These are phyloP conservation scores for Empidonax traillii DNA, from an alignment of 2,113 vertebrate genomes.

Conservation along the genomic window DNA sequence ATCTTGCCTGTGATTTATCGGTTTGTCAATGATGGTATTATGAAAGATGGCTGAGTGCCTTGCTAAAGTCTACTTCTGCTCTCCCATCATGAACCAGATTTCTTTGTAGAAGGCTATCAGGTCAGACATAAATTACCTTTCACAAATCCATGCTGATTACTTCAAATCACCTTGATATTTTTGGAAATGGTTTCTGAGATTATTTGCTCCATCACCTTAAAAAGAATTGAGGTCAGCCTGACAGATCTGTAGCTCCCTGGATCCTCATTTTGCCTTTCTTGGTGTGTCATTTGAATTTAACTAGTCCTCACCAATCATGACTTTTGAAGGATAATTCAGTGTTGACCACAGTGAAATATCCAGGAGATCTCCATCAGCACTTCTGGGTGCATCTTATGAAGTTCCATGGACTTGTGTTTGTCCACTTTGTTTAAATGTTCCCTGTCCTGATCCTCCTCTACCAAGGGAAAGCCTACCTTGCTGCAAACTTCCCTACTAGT, in stretches of 20 bases:
- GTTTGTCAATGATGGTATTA: background rate
- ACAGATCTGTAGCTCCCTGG: background rate
- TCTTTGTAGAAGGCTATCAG: background rate
- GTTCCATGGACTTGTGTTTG: background rate
- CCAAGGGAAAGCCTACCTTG: background rate
- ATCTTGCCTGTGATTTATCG: background rate
- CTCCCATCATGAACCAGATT: background rate
- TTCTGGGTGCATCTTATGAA: background rate
- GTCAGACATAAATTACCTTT: background rate
- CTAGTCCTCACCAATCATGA: background rate
- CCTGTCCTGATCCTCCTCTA: background rate
- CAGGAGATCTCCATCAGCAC: background rate
- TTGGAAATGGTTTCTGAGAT: background rate
- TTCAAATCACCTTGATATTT: background rate
- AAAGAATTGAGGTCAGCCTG: background rate
- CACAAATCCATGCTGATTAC: background rate
- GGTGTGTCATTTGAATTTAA: background rate
- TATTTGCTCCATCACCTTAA: background rate
- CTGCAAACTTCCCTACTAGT: background rate
- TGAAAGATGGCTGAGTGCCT: background rate
- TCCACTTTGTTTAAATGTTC: background rate
- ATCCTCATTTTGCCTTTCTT: background rate
- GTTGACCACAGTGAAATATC: background rate
- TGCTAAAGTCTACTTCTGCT: background rate
- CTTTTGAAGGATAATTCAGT: background rate